Evolutionary conservation across 2,888 invertebrate genomes (phyloP), one percentile per base, ranked within the genome.

Genomic region (Dysmachus trigonus): DNA sequence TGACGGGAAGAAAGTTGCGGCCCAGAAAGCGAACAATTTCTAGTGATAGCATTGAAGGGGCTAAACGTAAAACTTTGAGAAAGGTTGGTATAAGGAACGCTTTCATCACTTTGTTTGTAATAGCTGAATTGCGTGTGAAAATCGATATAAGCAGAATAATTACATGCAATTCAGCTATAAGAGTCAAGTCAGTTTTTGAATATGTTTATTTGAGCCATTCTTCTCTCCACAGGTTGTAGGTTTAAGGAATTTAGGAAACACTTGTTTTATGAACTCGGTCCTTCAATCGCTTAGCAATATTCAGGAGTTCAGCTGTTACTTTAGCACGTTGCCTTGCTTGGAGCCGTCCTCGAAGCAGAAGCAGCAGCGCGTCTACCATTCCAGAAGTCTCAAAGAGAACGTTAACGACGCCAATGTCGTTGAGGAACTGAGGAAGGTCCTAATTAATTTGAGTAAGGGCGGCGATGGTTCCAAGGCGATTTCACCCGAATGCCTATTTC

Each of bases 241-340:
- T 51, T 93, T 96, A 90, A 93, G 96, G 90, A 97, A 96, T 93
- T 93, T 96, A 90, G 96, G 96, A 88, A 97, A 96, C 91, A 97
- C 96, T 82, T 97, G 96, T 91, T 97, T 96, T 90, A 96, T 97
- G 96, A 96, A 96, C 92, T 96, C 96, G 27, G 96, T 96, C 87
- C 92, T 97, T 87, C 97, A 97, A 91, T 96, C 96, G 89, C 93
- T 97, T 92, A 96, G 96, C 91, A 96, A 96, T 91, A 96, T 96
- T 90, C 95, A 96, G 91, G 95, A 96, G 90, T 97, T 97, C 91
- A 96, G 96, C 92, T 95, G 95, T 89, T 97, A 96, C 91, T 95
- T 97, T 89, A 96, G 95, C 90, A 94, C 95, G 90, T 92, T 96
- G 90, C 96, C 96, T 13, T 94, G 95, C 2, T 91, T 96, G 88